phyloP scores from a whole-genome alignment of 2,113 vertebrate genomes.

The Myxocyprinus asiaticus region DNA sequence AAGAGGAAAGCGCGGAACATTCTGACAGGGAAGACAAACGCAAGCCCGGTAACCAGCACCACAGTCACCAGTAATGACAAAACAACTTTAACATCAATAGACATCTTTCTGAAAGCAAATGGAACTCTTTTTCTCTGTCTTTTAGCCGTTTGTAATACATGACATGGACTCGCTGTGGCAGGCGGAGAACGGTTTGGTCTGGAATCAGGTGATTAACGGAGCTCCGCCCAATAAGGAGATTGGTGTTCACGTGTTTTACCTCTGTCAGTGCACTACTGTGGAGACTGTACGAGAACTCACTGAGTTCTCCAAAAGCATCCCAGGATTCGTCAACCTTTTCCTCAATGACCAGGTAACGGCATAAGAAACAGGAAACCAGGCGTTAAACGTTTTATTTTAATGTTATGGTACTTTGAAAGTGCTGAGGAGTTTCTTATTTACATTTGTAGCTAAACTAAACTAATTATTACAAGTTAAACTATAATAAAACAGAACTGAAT shows the following conservation, averaged over 20 bases:
- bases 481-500: too few relatives aligned
- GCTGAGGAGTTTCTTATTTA: too few relatives aligned
- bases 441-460: too few relatives aligned
- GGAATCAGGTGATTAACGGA: constrained; percentile 89
- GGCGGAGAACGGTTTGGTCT: constrained; percentile 93
- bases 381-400: too few relatives aligned
- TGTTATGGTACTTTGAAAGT: too few relatives aligned
- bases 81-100: too few relatives aligned
- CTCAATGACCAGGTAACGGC: constrained; percentile 87
- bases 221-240: constrained; percentile 93
- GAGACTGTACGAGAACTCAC: constrained; percentile 96
- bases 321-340: constrained; percentile 91
- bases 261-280: constrained; percentile 96
- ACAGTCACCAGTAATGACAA: background rate
- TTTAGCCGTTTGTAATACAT: constrained; percentile 95
- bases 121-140: background rate
- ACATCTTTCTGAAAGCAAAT: too few relatives aligned
- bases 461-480: too few relatives aligned
- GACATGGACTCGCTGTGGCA: constrained; percentile 95
- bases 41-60: constrained; percentile 77
- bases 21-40: constrained; percentile 91
- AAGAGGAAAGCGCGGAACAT: constrained; percentile 96
- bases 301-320: constrained; percentile 97
- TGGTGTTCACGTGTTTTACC: constrained; percentile 95
- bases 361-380: background rate